Evolutionary conservation across 2,113 vertebrate species (phyloP), one percentile per base, ranked within the genome.

Genomic region (Cryptomyrus ogoouensis): DNA sequence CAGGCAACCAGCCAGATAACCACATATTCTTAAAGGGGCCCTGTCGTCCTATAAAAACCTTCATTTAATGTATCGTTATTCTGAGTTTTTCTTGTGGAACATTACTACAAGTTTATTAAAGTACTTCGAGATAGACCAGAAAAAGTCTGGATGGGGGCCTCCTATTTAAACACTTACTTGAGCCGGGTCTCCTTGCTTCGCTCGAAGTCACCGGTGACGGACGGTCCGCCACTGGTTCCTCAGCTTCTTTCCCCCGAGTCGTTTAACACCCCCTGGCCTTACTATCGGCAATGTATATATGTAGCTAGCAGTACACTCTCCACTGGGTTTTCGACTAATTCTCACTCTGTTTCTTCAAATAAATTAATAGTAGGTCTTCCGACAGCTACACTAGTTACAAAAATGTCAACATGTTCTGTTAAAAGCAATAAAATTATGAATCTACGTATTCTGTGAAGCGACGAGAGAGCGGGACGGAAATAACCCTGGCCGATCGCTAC

Each of bases 251-350:
- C 39, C 35, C 85, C 27, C 47, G 39, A 53, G 70, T 42, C 24
- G 27, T 3, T 42, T 56, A 80, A 31, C 31, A 52, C 50, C 89
- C 35, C 74, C 77, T 83, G 80, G 89, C 50, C 80, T 56, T 35
- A 56, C n/a, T 19, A 35, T 19, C 50, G 50, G 10, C 47, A 53
- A 35, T n/a, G n/a, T 52, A 7, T 53, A 53, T 52, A 52, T 87
- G n/a, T 52, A 87, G 85, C 85, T 87, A 87, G 49, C 80, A 83
- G 52, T 24, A 84, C 89, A 44, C 88, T 52, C n/a, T 89, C 88
- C 47, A 17, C 49, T 44, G 74, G 27, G 49, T 42, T 52, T 56
- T 44, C 70, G 35, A n/a, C 47, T 83, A 80, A 56, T 27, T 49
- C n/a, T 56, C 74, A 17, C 49, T 56, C 31, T 5, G 8, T n/a